Evolutionary conservation across 2,113 vertebrate species (phyloP).

Genomic region (Sturnira hondurensis): DNA sequence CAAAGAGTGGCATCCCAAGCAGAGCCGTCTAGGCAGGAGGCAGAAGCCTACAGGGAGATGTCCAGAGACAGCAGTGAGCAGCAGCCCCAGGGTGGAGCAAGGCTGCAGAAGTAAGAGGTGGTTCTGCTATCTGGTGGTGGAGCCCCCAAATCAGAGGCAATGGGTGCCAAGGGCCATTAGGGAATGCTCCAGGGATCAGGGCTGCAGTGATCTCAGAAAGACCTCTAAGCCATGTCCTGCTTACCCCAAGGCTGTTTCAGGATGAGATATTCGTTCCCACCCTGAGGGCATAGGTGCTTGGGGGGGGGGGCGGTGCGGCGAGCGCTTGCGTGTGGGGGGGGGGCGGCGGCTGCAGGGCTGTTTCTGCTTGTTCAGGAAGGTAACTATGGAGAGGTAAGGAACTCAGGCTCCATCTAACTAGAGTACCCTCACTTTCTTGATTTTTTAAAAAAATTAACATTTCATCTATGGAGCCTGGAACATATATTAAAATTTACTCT

Average conservation of each 20-base stretch:
- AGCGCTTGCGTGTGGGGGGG: no score
- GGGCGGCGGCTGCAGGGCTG: not conserved
- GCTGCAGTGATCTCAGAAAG: not conserved
- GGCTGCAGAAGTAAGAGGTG: not conserved
- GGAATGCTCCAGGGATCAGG: not conserved
- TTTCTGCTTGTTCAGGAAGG: not conserved
- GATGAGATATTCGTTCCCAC: not conserved
- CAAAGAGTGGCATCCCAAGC: not conserved
- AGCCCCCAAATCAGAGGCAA: not conserved
- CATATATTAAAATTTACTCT: slow-evolving; percentile 38
- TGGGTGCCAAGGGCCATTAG: not conserved
- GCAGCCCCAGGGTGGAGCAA: not conserved
- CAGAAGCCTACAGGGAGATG: not conserved
- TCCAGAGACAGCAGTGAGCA: not conserved
- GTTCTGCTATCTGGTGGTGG: not conserved
- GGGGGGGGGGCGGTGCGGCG: no score
- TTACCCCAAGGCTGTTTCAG: not conserved
- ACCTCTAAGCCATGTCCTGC: not conserved
- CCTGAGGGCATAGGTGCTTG: not conserved
- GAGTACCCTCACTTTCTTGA: not conserved
- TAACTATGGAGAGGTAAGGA: not conserved
- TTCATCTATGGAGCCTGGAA: slow-evolving; percentile 32
- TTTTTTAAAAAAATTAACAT: not conserved
- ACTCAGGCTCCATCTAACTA: not conserved
- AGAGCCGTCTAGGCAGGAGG: not conserved